These are phyloP conservation scores for Tenthredo notha DNA, from an alignment of 2,888 invertebrate species.

Conservation along the genomic window DNA sequence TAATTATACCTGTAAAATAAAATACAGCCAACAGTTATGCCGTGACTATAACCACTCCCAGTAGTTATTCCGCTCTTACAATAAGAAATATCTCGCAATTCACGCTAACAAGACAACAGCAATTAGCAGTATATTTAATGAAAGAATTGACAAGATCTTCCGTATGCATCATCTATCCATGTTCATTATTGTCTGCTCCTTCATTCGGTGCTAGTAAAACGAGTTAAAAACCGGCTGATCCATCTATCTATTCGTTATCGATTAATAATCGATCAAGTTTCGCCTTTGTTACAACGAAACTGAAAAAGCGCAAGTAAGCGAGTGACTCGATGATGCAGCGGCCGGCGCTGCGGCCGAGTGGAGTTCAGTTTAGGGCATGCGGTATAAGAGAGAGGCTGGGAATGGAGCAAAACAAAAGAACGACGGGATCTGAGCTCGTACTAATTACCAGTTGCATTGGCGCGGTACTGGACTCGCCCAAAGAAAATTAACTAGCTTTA, in stretches of 20 bases:
- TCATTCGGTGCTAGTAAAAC: background rate
- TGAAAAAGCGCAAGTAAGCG: slow-evolving; percentile 46
- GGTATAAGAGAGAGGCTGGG: slow-evolving; percentile 46
- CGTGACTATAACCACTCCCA: slow-evolving; percentile 27
- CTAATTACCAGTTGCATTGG: slow-evolving; percentile 73
- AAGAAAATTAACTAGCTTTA: slow-evolving; percentile 75
- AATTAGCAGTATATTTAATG: slow-evolving; percentile 35
- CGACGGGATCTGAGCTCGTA: slow-evolving; percentile 70
- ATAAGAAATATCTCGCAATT: slow-evolving; percentile 29
- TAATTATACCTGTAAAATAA: slow-evolving; percentile 14
- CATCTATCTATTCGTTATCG: slow-evolving; percentile 36
- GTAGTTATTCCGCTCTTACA: background rate
- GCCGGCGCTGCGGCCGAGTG: slow-evolving; percentile 49
- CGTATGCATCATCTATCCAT: background rate
- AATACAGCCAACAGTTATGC: background rate
- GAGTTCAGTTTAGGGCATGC: slow-evolving; percentile 24
- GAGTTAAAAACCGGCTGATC: slow-evolving; percentile 27
- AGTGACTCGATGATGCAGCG: slow-evolving; percentile 58
- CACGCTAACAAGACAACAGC: slow-evolving; percentile 33
- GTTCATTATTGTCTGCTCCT: background rate
- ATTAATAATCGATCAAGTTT: slow-evolving; percentile 50
- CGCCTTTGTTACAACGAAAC: slow-evolving; percentile 48
- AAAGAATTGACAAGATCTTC: slow-evolving; percentile 12
- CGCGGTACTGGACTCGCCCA: slow-evolving; percentile 59
- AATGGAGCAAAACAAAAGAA: slow-evolving; percentile 66